Conservation (phyloP, 1,140 invertebrate species). For the Diprion similis region DNA sequence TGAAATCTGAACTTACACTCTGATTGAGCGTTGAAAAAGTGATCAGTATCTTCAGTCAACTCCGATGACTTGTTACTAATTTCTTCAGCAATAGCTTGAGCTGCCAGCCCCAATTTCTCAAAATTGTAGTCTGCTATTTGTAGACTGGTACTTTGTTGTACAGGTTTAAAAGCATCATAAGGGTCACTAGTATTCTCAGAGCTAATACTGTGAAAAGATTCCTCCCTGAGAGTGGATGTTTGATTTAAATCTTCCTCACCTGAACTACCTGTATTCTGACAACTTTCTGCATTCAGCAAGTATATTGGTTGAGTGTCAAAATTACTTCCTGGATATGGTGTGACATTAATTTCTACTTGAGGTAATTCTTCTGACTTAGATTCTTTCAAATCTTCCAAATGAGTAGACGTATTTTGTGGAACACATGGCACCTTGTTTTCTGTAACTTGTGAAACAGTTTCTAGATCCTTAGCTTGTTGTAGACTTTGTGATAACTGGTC, state of each 20-base stretch:
- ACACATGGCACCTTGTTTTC: not conserved
- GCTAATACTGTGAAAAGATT: conserved; percentile 15
- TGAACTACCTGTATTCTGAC: not conserved
- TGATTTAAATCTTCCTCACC: conserved; percentile 17
- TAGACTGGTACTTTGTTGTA: conserved; percentile 28
- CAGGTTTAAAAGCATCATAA: conserved; percentile 45
- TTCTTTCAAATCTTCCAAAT: conserved; percentile 7
- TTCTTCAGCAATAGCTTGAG: conserved; percentile 44
- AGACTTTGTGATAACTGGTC: not conserved
- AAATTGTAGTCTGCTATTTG: conserved; percentile 27
- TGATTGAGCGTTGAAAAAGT: conserved; percentile 40
- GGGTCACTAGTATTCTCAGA: conserved; percentile 25
- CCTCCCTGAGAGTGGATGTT: conserved; percentile 16
- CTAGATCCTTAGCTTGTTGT: not conserved
- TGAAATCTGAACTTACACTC: conserved; percentile 39
- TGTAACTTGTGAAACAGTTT: not conserved
- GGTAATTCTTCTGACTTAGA: not conserved
- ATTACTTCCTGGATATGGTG: not conserved
- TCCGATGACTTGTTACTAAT: conserved; percentile 39
- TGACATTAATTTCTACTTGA: not conserved
- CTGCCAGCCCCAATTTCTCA: conserved; percentile 36
- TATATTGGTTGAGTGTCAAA: not conserved
- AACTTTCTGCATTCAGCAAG: not conserved
- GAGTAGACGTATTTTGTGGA: conserved; percentile 6
- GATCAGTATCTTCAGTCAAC: conserved; percentile 36